Evolutionary conservation across 2,113 vertebrate species (phyloP).

Genomic region (Peromyscus polionotus): DNA sequence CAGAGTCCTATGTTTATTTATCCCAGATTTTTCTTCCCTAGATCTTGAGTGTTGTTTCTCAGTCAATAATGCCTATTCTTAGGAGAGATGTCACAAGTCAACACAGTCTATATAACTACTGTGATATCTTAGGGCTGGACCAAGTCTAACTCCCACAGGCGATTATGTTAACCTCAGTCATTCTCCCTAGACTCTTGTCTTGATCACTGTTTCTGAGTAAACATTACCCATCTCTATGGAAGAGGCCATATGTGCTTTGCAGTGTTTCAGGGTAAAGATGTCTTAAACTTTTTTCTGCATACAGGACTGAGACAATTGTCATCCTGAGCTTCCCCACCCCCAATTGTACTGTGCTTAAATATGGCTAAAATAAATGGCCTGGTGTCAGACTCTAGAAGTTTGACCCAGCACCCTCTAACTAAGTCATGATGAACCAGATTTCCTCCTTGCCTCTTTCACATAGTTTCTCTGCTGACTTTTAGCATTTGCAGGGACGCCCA

Average conservation of each 20-base stretch:
- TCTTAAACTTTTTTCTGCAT: background rate
- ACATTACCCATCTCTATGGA: background rate
- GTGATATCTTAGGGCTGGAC: too few species aligned
- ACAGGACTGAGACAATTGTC: background rate
- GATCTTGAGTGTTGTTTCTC: background rate
- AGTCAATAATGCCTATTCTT: background rate
- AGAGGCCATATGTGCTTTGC: background rate
- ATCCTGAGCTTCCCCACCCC: fast-evolving
- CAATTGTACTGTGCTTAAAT: background rate
- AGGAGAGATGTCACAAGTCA: background rate
- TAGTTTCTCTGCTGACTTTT: background rate
- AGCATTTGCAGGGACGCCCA: too few species aligned
- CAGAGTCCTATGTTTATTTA: background rate
- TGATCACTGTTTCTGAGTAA: background rate
- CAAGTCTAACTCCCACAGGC: background rate
- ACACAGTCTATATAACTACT: background rate
- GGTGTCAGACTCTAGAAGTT: background rate
- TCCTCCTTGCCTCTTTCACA: background rate
- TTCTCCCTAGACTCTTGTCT: background rate
- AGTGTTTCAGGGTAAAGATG: background rate
- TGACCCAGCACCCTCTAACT: background rate
- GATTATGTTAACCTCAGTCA: too few species aligned
- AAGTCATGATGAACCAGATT: background rate
- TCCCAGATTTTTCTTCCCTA: background rate
- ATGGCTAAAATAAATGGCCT: background rate